Conservation (phyloP, 2,888 invertebrate genomes). For the Pammene aurita region DNA sequence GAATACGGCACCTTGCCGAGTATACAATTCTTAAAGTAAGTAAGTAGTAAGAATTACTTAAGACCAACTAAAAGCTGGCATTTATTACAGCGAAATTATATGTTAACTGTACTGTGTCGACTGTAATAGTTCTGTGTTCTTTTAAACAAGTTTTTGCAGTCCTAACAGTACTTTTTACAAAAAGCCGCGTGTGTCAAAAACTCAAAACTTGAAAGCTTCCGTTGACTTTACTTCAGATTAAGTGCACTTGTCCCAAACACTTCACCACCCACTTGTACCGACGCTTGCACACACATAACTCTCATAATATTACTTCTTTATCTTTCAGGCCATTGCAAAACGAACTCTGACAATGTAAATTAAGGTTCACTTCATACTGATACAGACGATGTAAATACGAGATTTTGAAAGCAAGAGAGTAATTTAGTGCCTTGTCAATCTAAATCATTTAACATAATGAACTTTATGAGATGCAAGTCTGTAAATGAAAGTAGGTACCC, state of each 20-base stretch:
- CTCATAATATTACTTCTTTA: background rate
- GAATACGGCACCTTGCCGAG: no score
- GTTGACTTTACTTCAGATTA: conserved; percentile 9
- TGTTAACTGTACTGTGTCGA: background rate
- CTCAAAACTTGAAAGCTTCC: conserved; percentile 21
- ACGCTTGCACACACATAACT: background rate
- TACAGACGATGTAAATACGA: background rate
- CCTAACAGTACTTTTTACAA: background rate
- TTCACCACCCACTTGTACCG: conserved; percentile 21
- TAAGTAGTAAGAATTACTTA: no score
- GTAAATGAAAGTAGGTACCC: background rate
- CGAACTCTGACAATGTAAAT: background rate
- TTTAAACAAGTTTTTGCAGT: background rate
- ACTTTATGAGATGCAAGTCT: background rate
- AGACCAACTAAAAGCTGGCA: no score
- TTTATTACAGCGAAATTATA: background rate
- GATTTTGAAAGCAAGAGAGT: background rate
- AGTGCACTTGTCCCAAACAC: conserved; percentile 24
- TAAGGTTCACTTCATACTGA: background rate
- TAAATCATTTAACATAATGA: conserved; percentile 13
- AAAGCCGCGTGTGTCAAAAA: conserved; percentile 3
- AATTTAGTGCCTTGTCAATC: conserved; percentile 8
- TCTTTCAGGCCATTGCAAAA: background rate
- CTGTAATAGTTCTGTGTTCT: background rate
- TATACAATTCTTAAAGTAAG: no score